phyloP scores from a whole-genome alignment of 30 jellyfish, hydroid and myxozoan genomes.

The Mastigias papua region DNA sequence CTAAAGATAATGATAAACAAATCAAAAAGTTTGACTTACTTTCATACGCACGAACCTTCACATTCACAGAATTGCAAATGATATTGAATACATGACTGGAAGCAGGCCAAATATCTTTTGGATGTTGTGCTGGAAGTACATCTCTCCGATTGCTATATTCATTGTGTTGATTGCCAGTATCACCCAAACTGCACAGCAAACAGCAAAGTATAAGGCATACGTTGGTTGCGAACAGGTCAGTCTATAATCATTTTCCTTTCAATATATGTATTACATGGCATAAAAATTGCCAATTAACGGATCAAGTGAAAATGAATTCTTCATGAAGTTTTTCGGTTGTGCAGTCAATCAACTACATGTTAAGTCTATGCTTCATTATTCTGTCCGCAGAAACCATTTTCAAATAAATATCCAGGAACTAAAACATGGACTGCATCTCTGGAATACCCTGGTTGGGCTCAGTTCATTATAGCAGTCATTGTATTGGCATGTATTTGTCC shows the following conservation, averaged over 20 bases:
- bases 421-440: constrained; percentile 63
- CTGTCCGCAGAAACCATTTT: constrained; percentile 63
- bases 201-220: constrained; percentile 83
- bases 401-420: constrained; percentile 62
- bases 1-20: too few species aligned
- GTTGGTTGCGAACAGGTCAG: constrained; percentile 24
- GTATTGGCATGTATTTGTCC: constrained; percentile 79
- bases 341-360: too few species aligned
- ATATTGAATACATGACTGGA: constrained; percentile 95
- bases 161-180: constrained; percentile 84
- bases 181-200: constrained; percentile 56
- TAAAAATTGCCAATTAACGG: too few species aligned
- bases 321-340: too few species aligned
- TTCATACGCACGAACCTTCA: not conserved
- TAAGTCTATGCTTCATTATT: too few species aligned
- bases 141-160: constrained; percentile 91
- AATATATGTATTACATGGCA: not conserved
- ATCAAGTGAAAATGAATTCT: too few species aligned
- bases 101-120: constrained; percentile 86
- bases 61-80: constrained; percentile 80
- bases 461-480: constrained; percentile 75
- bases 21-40: too few species aligned
- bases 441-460: constrained; percentile 94
- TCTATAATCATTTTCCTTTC: not conserved
- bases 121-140: constrained; percentile 97